Conservation (phyloP, 2,113 vertebrate genomes). For the Orientallactaga bullata region DNA sequence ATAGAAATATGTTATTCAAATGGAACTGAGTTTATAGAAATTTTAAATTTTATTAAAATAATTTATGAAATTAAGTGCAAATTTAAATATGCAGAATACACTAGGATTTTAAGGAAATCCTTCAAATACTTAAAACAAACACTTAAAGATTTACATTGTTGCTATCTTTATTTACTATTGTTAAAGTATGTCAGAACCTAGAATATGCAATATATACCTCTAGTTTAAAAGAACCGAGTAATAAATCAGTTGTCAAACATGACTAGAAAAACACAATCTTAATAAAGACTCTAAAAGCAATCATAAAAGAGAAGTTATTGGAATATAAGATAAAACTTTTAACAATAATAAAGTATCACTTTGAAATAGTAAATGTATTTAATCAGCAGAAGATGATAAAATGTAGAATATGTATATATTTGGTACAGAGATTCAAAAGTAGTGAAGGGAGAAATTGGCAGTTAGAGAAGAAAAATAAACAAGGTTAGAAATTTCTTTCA, state of each 20-base stretch:
- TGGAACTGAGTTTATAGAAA: background rate
- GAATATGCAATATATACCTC: too few relatives aligned
- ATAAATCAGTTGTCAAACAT: background rate
- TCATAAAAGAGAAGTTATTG: background rate
- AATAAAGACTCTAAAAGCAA: background rate
- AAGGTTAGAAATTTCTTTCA: background rate
- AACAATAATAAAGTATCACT: background rate
- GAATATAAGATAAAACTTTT: background rate
- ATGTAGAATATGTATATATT: background rate
- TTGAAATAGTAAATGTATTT: background rate
- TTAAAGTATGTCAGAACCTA: background rate
- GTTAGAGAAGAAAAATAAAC: background rate
- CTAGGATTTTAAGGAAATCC: too few relatives aligned
- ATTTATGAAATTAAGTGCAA: background rate
- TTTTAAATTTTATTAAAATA: background rate
- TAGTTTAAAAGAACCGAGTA: too few relatives aligned
- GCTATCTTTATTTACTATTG: background rate
- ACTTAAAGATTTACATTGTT: background rate
- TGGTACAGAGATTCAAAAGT: background rate
- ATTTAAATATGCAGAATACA: background rate
- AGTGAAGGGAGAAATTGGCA: background rate
- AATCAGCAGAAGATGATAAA: background rate
- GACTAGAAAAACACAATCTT: background rate
- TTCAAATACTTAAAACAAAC: too few relatives aligned
- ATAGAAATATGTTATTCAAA: background rate